Evolutionary conservation across 2,888 invertebrate genomes (phyloP).

Genomic region (Seira musarum): DNA sequence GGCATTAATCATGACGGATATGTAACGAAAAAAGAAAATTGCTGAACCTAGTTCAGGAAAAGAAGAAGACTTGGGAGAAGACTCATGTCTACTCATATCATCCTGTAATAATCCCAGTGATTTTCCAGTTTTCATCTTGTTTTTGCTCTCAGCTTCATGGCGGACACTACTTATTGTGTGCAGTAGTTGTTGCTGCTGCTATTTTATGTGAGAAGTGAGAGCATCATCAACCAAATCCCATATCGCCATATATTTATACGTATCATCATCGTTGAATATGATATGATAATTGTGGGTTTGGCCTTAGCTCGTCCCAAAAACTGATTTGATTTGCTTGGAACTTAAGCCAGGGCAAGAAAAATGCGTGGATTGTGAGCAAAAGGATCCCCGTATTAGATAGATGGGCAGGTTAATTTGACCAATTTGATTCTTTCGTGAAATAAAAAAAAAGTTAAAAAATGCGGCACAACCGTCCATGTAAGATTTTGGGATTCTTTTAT

Average conservation of each 20-base stretch:
- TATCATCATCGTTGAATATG: conserved; percentile 60
- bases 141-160: conserved; percentile 8
- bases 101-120: conserved; percentile 3
- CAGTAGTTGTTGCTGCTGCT: conserved; percentile 1
- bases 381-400: conserved; percentile 31
- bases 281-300: conserved; percentile 68
- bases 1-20: conserved; percentile 55
- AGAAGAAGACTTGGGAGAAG: background rate
- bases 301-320: conserved; percentile 54
- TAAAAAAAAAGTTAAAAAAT: conserved; percentile 31
- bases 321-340: conserved; percentile 29
- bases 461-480: background rate
- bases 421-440: conserved; percentile 64
- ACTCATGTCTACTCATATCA: conserved; percentile 12
- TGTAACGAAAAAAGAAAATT: conserved; percentile 52
- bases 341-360: background rate
- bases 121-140: conserved; percentile 53
- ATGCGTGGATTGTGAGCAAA: background rate
- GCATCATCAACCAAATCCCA: conserved; percentile 22
- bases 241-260: conserved; percentile 32
- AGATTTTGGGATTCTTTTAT: background rate
- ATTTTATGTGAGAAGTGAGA: too few relatives aligned
- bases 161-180: background rate
- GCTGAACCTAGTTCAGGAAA: background rate
- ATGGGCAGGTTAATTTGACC: conserved; percentile 69